Evolutionary conservation across 1,140 invertebrate genomes (phyloP), one percentile per base, ranked within the genome.

Genomic region (Paraescarpia echinospica): DNA sequence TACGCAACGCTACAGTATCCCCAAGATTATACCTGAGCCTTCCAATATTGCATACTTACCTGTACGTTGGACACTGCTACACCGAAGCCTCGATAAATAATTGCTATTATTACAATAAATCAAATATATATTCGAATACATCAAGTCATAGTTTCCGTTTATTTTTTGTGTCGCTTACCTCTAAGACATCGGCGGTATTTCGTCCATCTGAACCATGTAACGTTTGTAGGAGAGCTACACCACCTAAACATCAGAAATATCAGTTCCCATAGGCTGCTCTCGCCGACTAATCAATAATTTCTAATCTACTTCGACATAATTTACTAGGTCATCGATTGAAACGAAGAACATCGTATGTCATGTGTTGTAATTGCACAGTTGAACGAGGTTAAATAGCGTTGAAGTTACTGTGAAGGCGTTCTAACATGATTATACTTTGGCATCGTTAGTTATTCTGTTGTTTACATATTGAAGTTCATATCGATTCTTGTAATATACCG

Each of bases 321-420:
- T 77, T 77, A 77, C 59, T 77, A 77, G 59, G 59, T 77, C 59
- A 77, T 77, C 59, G 59, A 77, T 77, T 77, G 59, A 27, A 77
- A 77, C 59, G 59, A 77, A 77, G 59, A 77, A 12, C 59, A 77
- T 4, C 22, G 27, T 18, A 27, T 4, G 59, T 18, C 59, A 4
- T 77, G 59, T 77, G 27, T 77, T 77, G 27, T 77, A 2, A 51
- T 51, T 8, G 8, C 18, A 18, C 48, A 18, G 18, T 77, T 27
- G 27, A 27, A 27, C 59, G 59, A 77, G 4, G 8, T 12, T 27
- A 6, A 41, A 41, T 41, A 6, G 41, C 41, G 41, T 41, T 41
- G 41, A 41, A 41, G 41, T 41, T 41, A 41, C 41, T 41, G 4
- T 12, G 41, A 41, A 41, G 41, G 41, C 41, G 41, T 41, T 41